Conservation (phyloP, 2,888 invertebrate species). For the Cheilosia variabilis region DNA sequence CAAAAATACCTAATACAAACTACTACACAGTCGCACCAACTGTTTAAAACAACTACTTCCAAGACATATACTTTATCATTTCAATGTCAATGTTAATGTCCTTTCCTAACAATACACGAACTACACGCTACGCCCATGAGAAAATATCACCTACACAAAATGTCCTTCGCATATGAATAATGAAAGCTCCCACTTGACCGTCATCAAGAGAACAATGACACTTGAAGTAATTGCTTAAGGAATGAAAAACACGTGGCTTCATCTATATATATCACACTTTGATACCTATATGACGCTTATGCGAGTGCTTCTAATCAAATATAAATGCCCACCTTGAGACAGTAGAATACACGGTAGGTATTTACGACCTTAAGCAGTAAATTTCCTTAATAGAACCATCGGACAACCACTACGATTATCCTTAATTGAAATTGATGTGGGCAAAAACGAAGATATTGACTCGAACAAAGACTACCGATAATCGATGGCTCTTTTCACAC, state of each 20-base stretch:
- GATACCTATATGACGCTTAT: conserved; percentile 4
- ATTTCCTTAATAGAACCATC: background rate
- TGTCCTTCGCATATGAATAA: conserved; percentile 9
- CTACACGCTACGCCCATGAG: background rate
- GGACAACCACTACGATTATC: conserved; percentile 17
- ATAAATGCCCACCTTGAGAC: background rate
- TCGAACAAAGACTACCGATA: conserved; percentile 17
- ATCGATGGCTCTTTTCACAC: conserved; percentile 6
- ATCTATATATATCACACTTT: background rate
- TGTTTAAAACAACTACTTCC: background rate
- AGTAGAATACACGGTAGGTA: background rate
- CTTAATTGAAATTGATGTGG: conserved; percentile 28
- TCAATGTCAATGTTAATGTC: conserved; percentile 55
- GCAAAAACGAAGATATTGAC: conserved; percentile 17
- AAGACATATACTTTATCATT: conserved; percentile 3
- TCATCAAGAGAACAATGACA: conserved; percentile 9
- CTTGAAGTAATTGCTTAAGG: conserved; percentile 1
- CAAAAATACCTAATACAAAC: too few relatives aligned
- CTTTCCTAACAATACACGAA: conserved; percentile 19
- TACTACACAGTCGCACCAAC: background rate
- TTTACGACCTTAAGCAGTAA: background rate
- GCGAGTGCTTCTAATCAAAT: conserved; percentile 4
- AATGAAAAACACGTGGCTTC: background rate
- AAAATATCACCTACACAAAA: background rate
- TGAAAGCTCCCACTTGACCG: conserved; percentile 18